Evolutionary conservation across 1,140 invertebrate genomes (phyloP).

Genomic region (Diachasma alloeum): DNA sequence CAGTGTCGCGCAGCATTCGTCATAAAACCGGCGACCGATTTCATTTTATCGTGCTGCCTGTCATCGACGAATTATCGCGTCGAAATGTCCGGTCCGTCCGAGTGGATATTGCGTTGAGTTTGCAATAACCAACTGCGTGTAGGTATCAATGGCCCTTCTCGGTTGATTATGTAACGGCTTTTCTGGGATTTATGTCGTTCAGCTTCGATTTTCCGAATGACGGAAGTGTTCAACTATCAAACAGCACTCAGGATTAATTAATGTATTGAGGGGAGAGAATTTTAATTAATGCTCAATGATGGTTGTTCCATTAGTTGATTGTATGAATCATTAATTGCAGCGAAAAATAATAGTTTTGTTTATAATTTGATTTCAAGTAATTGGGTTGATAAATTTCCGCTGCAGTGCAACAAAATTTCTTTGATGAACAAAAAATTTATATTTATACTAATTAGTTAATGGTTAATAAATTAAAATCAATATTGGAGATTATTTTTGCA

Average conservation of each 20-base stretch:
- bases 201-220: not conserved
- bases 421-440: no score
- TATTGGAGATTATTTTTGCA: no score
- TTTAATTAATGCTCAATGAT: not conserved
- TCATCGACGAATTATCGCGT: not conserved
- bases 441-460: no score
- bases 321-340: no score
- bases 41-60: not conserved
- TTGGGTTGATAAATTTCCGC: no score
- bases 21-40: constrained; percentile 1
- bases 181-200: not conserved
- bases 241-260: not conserved
- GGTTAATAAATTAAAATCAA: no score
- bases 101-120: not conserved
- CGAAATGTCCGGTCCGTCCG: not conserved
- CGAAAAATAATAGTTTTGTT: no score
- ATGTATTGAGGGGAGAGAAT: not conserved
- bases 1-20: not conserved
- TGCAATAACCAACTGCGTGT: not conserved
- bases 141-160: not conserved
- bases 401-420: no score
- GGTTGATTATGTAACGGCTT: not conserved
- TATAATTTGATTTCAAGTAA: no score
- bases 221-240: not conserved
- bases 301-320: no score